Base-by-base conservation (phyloP, 2,797 vertebrate genomes). In the Distichodus sexfasciatus region DNA sequence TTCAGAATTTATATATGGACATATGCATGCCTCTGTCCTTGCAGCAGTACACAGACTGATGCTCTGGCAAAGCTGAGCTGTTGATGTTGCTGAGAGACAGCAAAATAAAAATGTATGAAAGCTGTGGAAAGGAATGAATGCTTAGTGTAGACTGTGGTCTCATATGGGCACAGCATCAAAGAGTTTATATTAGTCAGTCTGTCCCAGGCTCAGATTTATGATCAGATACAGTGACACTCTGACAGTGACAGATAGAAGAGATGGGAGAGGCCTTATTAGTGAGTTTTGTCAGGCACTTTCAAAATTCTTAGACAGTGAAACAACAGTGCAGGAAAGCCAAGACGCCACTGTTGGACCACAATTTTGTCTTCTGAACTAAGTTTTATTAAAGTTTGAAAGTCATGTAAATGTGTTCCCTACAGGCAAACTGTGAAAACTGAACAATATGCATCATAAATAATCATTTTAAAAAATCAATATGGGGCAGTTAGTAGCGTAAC, bases 231-330 rank as follows among this genome's bases (percentile, higher is more conserved):
- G 62, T 67, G 21, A 54, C 7, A 60, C 51, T 23, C 28, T 65
- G 53, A 62, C 69, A 59, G 62, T 62, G 21, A 54, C 4, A 54
- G 57, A 35, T 15, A 65, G 35, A 58, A 59, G 28, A 28, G 65
- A 38, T 31, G n/a, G 14, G 43, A 40, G 43, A 55, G 60, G 57
- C 43, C 74, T 72, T 68, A 69, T 68, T 67, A 72, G 47, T 26
- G 21, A 50, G 15, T 29, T 76, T 59, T 24, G 40, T 50, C 61
- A 48, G 41, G 51, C 31, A 66, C 53, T 10, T 5, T 66, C 24
- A 40, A 43, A 41, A 63, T 59, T 63, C 63, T 59, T 55, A 66
- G 61, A 76, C 66, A 68, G 28, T 73, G 66, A 70, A 53, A 63
- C 48, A 70, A 46, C 58, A 63, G 14, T 33, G 11, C 10, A 26